phyloP scores from a whole-genome alignment of 1,140 invertebrate genomes.

The Drosophila varians region DNA sequence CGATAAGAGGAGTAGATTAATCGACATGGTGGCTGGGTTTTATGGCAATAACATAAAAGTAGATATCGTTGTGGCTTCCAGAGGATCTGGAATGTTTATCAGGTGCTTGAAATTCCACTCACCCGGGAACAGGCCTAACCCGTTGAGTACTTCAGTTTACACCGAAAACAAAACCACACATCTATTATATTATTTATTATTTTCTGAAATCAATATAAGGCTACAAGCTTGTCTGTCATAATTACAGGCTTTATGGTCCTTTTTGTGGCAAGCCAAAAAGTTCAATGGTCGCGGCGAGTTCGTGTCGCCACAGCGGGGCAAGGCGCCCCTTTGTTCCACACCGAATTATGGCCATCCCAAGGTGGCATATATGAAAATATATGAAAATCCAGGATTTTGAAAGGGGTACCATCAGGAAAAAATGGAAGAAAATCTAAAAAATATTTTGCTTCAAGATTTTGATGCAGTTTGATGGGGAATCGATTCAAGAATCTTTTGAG shows the following conservation, averaged over 20 bases:
- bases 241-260: conserved; percentile 6
- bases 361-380: no score
- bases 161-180: neutral
- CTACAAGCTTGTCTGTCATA: conserved; percentile 13
- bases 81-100: neutral
- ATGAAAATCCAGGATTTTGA: no score
- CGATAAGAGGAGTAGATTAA: neutral
- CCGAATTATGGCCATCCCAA: no score
- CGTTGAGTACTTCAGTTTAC: neutral
- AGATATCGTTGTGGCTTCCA: neutral
- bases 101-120: neutral
- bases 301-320: conserved; percentile 15
- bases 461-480: no score
- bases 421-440: no score
- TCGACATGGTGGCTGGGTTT: neutral
- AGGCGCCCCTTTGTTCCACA: no score
- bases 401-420: no score
- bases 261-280: conserved; percentile 15
- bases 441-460: no score
- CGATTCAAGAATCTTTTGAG: no score
- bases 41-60: neutral
- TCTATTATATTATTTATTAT: neutral
- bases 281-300: conserved; percentile 21
- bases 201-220: neutral
- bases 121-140: neutral